Base-by-base conservation (phyloP, 2,888 invertebrate genomes). In the Dorcus parallelipipedus region DNA sequence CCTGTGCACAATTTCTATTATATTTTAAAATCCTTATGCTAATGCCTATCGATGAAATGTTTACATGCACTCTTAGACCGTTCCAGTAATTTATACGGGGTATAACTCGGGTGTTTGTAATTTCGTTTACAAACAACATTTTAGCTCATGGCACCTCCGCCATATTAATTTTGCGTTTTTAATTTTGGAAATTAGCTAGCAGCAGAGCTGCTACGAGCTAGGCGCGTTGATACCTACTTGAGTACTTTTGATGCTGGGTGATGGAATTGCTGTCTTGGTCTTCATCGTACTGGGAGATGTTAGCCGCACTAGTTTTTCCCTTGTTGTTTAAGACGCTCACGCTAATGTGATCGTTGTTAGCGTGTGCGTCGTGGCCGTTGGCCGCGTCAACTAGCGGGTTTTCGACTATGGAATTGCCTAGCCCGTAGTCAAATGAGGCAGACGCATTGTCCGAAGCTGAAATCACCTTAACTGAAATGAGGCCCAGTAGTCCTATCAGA, bases 391-490 rank as follows among this genome's bases (percentile, higher is more conserved):
- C 81, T 71, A 85, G 78, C 67, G 84, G 84, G 72, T 84, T 84
- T 79, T 83, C 82, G 71, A 84, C 73, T 73, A 83, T 82, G 66
- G 82, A 81, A 76, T 83, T 81, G 73, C 75, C 76, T 73, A 77
- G 73, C 69, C 77, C 78, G 73, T 82, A 79, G 76, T 82, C 81
- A 73, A 80, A 79, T 71, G 81, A 80, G 74, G 81, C 79, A 71
- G 82, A 81, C 71, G 77, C 67, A 76, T 83, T 82, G 76, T 83
- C 82, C 70, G 81, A 79, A 73, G 83, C 81, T 73, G 84, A 82
- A 77, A 84, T 81, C 78, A 83, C 82, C 80, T 82, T 82, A 79
- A 83, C 83, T 83, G 81, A 77, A 82, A 83, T 81, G 76, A 76
- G 75, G 73, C 70, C 70, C 69, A 69, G 64, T 65, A 65, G 63